phyloP scores from a whole-genome alignment of 2,113 vertebrate genomes.

The Prolemur simus region DNA sequence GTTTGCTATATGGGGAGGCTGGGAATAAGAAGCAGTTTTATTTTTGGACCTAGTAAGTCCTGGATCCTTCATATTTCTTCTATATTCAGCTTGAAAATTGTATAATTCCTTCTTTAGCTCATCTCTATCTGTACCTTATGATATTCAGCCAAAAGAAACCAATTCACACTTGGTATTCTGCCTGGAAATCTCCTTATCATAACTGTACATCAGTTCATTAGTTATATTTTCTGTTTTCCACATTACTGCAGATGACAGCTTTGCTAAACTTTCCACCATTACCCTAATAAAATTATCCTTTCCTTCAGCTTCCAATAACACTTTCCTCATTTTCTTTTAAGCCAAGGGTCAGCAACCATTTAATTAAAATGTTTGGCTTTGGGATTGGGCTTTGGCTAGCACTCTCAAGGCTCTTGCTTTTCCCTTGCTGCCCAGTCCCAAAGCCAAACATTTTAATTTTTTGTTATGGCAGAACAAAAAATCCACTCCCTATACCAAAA shows the following conservation, averaged over 20 bases:
- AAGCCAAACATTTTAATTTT: conserved; percentile 15
- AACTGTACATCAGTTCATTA: background rate
- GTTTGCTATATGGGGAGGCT: background rate
- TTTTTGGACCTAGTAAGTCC: background rate
- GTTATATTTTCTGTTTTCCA: background rate
- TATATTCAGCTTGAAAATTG: background rate
- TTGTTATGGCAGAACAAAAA: background rate
- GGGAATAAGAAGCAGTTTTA: background rate
- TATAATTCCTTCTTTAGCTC: background rate
- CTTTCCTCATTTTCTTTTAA: conserved; percentile 29
- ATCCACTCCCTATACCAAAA: background rate
- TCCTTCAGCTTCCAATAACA: background rate
- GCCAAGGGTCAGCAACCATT: background rate
- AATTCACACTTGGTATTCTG: background rate
- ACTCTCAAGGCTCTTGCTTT: background rate
- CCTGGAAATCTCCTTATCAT: background rate
- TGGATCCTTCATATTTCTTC: background rate
- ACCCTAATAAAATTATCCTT: background rate
- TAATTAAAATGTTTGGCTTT: background rate
- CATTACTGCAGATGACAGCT: background rate
- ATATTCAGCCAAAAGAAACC: background rate
- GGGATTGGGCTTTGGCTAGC: background rate
- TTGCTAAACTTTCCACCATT: background rate
- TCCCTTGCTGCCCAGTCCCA: background rate
- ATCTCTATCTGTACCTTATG: background rate